These are phyloP conservation scores for Venustoraphidia nigricollis DNA, from an alignment of 2,888 invertebrate genomes.

Conservation along the genomic window DNA sequence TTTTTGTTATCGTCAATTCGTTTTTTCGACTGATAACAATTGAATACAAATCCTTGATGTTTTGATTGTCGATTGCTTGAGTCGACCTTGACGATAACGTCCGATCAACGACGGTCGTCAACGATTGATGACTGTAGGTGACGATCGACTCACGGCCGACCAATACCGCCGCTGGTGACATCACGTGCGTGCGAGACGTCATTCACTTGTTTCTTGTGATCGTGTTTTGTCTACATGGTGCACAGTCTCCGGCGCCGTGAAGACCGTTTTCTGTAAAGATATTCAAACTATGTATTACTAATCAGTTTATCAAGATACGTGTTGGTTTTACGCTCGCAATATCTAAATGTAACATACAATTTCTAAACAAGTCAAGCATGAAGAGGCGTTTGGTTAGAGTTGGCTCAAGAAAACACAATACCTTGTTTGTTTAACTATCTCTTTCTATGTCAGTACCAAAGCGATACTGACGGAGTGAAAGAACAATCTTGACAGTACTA, in stretches of 20 bases:
- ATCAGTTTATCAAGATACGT: too few species aligned
- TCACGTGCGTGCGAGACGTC: neutral
- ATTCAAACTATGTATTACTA: neutral
- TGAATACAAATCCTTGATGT: conserved; percentile 5
- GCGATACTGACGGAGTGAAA: too few species aligned
- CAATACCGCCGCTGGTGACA: conserved; percentile 4
- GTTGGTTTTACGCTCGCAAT: too few species aligned
- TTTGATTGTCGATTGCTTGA: conserved; percentile 4
- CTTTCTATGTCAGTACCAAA: too few species aligned
- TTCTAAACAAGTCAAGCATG: conserved; percentile 4
- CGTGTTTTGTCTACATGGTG: too few species aligned
- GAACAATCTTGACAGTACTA: too few species aligned
- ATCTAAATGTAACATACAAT: neutral
- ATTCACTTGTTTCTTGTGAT: neutral
- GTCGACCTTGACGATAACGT: neutral
- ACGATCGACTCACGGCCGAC: conserved; percentile 3
- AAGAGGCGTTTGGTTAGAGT: too few species aligned
- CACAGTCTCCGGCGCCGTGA: neutral
- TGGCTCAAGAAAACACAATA: too few species aligned
- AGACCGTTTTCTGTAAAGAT: neutral
- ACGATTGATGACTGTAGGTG: conserved; percentile 1
- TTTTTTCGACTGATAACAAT: conserved; percentile 2
- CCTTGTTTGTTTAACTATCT: too few species aligned
- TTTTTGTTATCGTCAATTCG: conserved; percentile 8
- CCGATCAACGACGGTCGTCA: conserved; percentile 5